Percentiles rank a stretch among this genome's conserved stretches.
Evolutionary conservation across 2,113 vertebrate genomes (phyloP).

Genomic region (Hypocryptadius cinnamomeus): DNA sequence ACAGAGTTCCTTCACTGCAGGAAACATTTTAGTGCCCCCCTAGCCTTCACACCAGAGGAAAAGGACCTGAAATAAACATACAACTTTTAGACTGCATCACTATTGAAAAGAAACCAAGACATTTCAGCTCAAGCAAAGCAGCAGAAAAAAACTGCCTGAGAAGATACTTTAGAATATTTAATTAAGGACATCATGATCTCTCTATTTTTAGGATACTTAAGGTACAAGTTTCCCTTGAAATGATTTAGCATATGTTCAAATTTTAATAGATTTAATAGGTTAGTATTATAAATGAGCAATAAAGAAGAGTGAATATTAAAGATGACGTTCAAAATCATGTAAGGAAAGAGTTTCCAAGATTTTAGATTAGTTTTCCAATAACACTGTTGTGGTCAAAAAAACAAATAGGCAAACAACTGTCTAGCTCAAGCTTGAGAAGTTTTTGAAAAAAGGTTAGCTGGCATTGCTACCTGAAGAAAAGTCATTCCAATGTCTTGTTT

Average conservation of each 20-base stretch:
- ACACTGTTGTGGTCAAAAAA: neutral
- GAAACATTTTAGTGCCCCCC: neutral
- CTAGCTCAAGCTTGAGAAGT: neutral
- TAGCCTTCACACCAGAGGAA: neutral
- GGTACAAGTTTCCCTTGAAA: neutral
- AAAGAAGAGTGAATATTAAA: neutral
- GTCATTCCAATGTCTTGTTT: neutral
- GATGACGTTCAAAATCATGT: neutral
- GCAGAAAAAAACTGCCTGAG: neutral
- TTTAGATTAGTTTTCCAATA: neutral
- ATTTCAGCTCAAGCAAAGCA: neutral
- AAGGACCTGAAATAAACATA: neutral
- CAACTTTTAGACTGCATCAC: neutral
- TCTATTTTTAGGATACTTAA: neutral
- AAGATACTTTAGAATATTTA: neutral
- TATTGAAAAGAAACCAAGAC: neutral
- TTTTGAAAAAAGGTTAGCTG: neutral
- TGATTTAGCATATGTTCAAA: neutral
- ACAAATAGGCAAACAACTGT: neutral
- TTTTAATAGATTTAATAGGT: neutral
- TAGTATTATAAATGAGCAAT: neutral
- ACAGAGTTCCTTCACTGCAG: neutral
- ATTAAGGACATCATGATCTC: neutral
- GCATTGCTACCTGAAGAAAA: neutral
- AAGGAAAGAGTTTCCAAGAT: neutral